Conservation (phyloP, 2,113 vertebrate genomes). For the Phalacrocorax carbo region DNA sequence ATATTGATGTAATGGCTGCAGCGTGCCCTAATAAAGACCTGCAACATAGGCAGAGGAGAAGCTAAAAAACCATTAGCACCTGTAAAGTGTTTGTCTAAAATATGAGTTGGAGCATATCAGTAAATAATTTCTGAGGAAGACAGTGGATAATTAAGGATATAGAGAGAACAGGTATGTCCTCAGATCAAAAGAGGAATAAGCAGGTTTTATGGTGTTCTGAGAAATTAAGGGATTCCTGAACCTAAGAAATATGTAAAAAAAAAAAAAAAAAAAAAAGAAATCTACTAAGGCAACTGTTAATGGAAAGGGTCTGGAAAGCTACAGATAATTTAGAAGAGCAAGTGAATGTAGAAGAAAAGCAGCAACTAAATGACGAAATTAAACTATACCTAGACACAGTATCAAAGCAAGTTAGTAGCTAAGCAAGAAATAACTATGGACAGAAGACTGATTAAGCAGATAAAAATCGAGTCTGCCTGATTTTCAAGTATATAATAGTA, state of each 20-base stretch:
- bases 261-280: not conserved
- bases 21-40: not conserved
- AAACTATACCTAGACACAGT: not conserved
- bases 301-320: not conserved
- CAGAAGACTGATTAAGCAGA: not conserved
- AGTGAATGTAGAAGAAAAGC: not conserved
- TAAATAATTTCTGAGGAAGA: not conserved
- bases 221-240: not conserved
- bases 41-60: not conserved
- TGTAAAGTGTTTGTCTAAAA: not conserved
- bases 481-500: not conserved
- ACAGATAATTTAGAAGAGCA: not conserved
- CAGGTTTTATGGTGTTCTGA: not conserved
- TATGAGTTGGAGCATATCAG: not conserved
- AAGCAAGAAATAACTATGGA: not conserved
- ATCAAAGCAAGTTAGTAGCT: not conserved
- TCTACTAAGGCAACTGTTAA: not conserved
- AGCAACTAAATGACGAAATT: not conserved
- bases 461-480: not conserved
- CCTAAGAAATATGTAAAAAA: not conserved
- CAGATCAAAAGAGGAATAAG: not conserved
- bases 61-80: rapidly evolving
- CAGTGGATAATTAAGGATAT: not conserved
- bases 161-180: not conserved
- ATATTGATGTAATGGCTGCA: not conserved